Base-by-base conservation (phyloP, 2,113 vertebrate species). In the Cettia cetti region DNA sequence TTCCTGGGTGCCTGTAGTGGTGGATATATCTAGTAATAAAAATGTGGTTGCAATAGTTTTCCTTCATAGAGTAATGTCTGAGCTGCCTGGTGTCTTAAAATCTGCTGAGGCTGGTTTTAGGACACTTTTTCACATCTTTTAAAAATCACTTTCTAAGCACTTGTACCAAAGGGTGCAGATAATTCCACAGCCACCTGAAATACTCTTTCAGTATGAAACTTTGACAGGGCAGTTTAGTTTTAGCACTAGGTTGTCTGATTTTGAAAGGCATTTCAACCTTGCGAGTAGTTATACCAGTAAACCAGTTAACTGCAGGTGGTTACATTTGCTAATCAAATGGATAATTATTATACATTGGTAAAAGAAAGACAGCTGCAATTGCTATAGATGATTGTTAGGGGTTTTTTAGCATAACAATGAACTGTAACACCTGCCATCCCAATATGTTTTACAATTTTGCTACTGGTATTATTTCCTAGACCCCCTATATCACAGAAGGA, bases 321-420 rank as follows among this genome's bases (percentile, higher is more conserved):
- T 92, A 96, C 79, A 86, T 80, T 96, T 93, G 90, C 59, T 95
- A 80, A 93, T 95, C 91, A 84, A 87, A 96, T 65, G 86, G 83
- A 68, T 97, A 90, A 93, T 95, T 93, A 47, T 74, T 82, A 59
- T 42, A 83, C 37, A 45, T 3, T 74, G 83, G 56, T 89, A 79
- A 69, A 83, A 81, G 77, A 90, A 95, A 96, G 88, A 84, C 93
- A 97, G 94, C 82, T 94, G 88, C 89, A 95, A 33, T 85, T 94
- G 79, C 80, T 79, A 7, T 86, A 77, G 90, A 72, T 15, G 30
- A 95, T 81, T 89, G 83, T 74, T 91, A 66, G 72, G 76, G 86
- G 50, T 74, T 93, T 89, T 91, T 97, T 97, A 96, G 94, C 94
- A 92, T 96, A 89, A 96, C 74, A 97, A 89, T 94, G 83, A 84